phyloP scores from a whole-genome alignment of 1,140 invertebrate genomes.

The Papilio aristodemus region DNA sequence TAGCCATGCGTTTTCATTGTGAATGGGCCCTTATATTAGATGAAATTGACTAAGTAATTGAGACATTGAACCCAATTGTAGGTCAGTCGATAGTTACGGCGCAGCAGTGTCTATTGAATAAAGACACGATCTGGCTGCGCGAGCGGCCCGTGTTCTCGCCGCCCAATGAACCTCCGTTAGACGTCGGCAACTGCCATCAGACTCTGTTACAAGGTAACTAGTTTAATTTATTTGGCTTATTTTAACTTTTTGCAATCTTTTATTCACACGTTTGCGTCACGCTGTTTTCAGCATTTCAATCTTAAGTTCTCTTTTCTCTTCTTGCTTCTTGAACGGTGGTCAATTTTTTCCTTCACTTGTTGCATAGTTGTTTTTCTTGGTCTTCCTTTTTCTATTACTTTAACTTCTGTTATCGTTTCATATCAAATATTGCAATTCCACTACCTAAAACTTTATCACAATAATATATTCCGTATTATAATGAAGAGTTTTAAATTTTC shows the following conservation, averaged over 20 bases:
- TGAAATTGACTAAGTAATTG: slow-evolving; percentile 47
- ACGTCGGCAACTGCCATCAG: slow-evolving; percentile 68
- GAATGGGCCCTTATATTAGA: slow-evolving; percentile 6
- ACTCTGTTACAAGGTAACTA: slow-evolving; percentile 67
- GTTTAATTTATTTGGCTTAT: neutral
- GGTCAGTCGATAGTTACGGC: slow-evolving; percentile 75
- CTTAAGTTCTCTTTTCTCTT: too few species aligned
- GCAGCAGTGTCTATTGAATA: slow-evolving; percentile 74
- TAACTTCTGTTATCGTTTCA: too few species aligned
- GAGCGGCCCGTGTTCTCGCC: slow-evolving; percentile 69
- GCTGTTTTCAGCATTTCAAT: too few species aligned
- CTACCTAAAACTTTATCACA: too few species aligned
- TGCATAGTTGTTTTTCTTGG: too few species aligned
- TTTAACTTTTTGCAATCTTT: neutral
- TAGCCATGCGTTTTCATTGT: slow-evolving; percentile 1
- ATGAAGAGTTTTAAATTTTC: too few species aligned
- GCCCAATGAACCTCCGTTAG: slow-evolving; percentile 58
- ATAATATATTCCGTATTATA: too few species aligned
- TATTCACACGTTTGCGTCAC: too few species aligned
- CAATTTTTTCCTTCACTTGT: too few species aligned
- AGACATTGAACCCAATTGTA: slow-evolving; percentile 63
- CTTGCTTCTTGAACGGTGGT: too few species aligned
- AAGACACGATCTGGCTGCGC: slow-evolving; percentile 75
- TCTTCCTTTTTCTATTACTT: too few species aligned
- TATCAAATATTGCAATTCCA: too few species aligned